Conservation (phyloP, 2,888 invertebrate genomes). For the Drosophila dives region DNA sequence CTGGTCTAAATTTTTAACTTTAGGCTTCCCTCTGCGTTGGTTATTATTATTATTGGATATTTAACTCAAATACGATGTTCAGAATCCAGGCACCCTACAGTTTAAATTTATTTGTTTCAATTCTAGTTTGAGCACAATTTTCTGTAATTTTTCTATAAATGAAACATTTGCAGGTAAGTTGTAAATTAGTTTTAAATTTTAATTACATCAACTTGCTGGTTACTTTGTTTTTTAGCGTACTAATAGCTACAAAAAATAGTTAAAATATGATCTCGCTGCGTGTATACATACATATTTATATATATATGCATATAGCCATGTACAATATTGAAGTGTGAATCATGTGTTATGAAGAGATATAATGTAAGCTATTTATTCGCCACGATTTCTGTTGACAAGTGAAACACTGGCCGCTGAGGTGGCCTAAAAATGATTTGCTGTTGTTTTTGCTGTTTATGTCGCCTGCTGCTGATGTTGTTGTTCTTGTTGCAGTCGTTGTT, state of each 20-base stretch:
- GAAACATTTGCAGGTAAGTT: slow-evolving; percentile 15
- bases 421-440: slow-evolving; percentile 12
- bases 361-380: slow-evolving; percentile 13
- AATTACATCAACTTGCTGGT: slow-evolving; percentile 74
- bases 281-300: slow-evolving; percentile 4
- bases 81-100: not conserved
- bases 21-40: not conserved
- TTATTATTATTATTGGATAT: not conserved
- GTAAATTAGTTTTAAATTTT: slow-evolving; percentile 70
- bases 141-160: not conserved
- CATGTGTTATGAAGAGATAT: slow-evolving; percentile 34
- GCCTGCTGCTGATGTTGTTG: not conserved
- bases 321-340: slow-evolving; percentile 35
- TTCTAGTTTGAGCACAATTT: too few species aligned
- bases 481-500: slow-evolving; percentile 6
- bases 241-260: slow-evolving; percentile 59
- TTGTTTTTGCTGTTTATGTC: slow-evolving; percentile 17
- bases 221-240: slow-evolving; percentile 44
- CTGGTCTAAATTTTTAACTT: not conserved
- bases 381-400: slow-evolving; percentile 11
- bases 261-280: slow-evolving; percentile 34
- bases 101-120: not conserved
- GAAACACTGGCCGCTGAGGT: slow-evolving; percentile 9
- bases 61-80: not conserved
- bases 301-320: slow-evolving; percentile 32